Evolutionary conservation across 2,888 invertebrate genomes (phyloP).

Genomic region (Eledona agricola): DNA sequence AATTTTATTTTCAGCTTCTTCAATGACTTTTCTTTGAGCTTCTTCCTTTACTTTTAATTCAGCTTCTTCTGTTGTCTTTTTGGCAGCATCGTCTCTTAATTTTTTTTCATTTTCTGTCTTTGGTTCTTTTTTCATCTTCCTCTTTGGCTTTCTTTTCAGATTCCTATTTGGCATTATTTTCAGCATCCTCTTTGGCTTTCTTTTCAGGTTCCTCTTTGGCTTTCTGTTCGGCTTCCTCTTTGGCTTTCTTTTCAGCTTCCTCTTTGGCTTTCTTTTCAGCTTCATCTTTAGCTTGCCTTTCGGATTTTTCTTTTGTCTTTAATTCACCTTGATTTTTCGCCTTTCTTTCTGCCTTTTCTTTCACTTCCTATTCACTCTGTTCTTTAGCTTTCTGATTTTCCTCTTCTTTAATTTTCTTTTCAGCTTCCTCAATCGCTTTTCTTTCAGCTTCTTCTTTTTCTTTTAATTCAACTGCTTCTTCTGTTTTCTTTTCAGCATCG

Average conservation of each 20-base stretch:
- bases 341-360: constrained; percentile 55
- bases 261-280: constrained; percentile 59
- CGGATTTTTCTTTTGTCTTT: constrained; percentile 34
- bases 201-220: constrained; percentile 26
- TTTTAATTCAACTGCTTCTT: constrained; percentile 38
- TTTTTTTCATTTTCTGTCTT: constrained; percentile 36
- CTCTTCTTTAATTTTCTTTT: constrained; percentile 37
- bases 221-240: constrained; percentile 47
- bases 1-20: constrained; percentile 37
- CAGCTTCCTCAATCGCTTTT: constrained; percentile 35
- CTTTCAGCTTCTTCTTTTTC: constrained; percentile 35
- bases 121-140: constrained; percentile 37
- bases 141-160: constrained; percentile 31
- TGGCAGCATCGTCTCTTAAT: constrained; percentile 33
- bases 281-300: constrained; percentile 52
- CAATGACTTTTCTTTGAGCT: constrained; percentile 36
- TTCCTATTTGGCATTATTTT: constrained; percentile 46
- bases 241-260: constrained; percentile 59
- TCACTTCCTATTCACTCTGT: constrained; percentile 42
- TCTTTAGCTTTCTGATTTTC: constrained; percentile 39
- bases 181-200: constrained; percentile 37
- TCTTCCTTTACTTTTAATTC: constrained; percentile 37
- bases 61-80: constrained; percentile 29
- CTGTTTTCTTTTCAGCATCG: constrained; percentile 39
- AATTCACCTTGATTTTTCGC: constrained; percentile 48